A percentile compares a stretch with the other conserved stretches of the same genome.
phyloP scores from a whole-genome alignment of 2,888 invertebrate genomes.

The Drosophila ezoana region DNA sequence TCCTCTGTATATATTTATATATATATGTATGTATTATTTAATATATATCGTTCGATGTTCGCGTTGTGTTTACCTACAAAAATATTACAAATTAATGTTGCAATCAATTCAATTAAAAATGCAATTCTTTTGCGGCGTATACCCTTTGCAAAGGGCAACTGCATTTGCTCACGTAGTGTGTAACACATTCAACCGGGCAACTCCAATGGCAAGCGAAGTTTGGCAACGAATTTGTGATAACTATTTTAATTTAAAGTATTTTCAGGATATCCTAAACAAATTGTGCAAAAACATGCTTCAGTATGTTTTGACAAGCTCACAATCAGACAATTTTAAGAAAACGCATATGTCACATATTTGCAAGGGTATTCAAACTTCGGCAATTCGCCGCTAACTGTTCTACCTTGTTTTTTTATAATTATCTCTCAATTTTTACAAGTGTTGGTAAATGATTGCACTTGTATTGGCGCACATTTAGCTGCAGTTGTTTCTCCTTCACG shows the following conservation, averaged over 20 bases:
- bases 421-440: conserved; percentile 11
- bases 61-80: background rate
- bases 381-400: background rate
- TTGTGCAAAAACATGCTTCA: too few relatives aligned
- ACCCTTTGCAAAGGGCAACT: conserved; percentile 1
- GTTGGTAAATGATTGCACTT: conserved; percentile 21
- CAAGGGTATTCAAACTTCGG: background rate
- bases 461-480: conserved; percentile 13
- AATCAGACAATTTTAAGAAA: too few relatives aligned
- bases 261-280: too few relatives aligned
- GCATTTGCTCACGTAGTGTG: background rate
- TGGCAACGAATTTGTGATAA: too few relatives aligned
- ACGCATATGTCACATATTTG: too few relatives aligned
- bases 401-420: conserved; percentile 7
- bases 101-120: conserved; percentile 21
- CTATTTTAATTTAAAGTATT: too few relatives aligned
- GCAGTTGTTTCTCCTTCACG: conserved; percentile 22
- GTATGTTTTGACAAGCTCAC: too few relatives aligned
- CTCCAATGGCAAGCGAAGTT: too few relatives aligned
- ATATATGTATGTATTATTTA: background rate
- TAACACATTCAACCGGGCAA: background rate
- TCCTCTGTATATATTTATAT: conserved; percentile 4
- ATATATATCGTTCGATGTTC: background rate
- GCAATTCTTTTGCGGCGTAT: conserved; percentile 9
- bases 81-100: conserved; percentile 17